Base-by-base conservation (phyloP, 1,140 invertebrate species). In the Drosophila pruinosa region DNA sequence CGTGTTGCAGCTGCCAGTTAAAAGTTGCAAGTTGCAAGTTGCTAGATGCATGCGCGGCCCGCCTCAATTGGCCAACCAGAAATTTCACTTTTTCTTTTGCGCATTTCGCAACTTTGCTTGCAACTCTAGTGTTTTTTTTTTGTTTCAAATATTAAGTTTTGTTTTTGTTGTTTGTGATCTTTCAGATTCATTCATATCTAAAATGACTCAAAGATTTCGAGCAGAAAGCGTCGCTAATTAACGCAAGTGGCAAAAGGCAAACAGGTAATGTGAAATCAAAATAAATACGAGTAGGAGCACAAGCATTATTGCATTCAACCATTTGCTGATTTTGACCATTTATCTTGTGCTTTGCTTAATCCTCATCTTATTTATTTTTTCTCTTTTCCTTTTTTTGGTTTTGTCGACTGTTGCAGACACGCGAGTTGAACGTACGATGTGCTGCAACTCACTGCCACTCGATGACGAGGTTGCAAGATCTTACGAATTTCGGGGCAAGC, bases 51-150 rank as follows among this genome's bases (percentile, higher is more conserved):
- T 10, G 28, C 26, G 14, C 5, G 14, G 38, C 38, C 38, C 15
- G 43, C 19, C 43, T 22, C 43, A 22, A 21, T 24, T 31, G 43
- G 17, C 52, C 39, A 71, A 75, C 53, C 41, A 73, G 24, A 78
- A 85, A 80, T 85, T 85, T 85, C 80, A 86, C 80, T 85, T 85
- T 83, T 86, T 62, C 72, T 83, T 78, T 64, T 39, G 57, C 39
- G 54, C 24, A 31, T 63, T 50, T 61, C 36, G 56, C 22, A 54
- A 34, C 21, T 54, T n/a, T 36, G 31, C 3, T 58, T 24, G 12
- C 38, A 34, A 48, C 43, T 54, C 52, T 24, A 52, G 39, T 39
- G 36, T 28, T 53, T 45, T 61, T 45, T 43, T 78, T 69, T 58
- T 48, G 8, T 72, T 61, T 41, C 28, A 58, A 45, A n/a, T 36